Base-by-base conservation (phyloP, 37 sponge, comb jelly and placozoan species). In the Sycon ciliatum region DNA sequence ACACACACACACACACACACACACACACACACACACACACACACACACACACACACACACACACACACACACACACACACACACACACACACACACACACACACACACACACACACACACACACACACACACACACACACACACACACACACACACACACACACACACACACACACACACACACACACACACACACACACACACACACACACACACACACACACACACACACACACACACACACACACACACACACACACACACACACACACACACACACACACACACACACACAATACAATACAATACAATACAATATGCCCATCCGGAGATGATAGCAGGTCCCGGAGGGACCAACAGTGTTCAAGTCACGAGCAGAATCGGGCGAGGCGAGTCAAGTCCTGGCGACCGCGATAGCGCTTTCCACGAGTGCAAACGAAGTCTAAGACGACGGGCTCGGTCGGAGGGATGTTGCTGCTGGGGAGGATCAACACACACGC, bases 1-100 rank as follows among this genome's bases (percentile, higher is more conserved):
- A 42, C 71, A 69, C 71, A 69, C 71, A 42, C 71, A 69, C 71
- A 69, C 71, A 42, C 71, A 69, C 71, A 42, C 71, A 69, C 71
- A 69, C 71, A 69, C 71, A 69, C 71, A 69, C 71, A 69, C 71
- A 69, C 71, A 69, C 71, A 69, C 71, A 69, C 71, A 69, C 71
- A 69, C 71, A 69, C 71, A 69, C 71, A 69, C 71, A 69, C 71
- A 69, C 71, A 69, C 71, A 69, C 71, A 69, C 71, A 69, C 71
- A 69, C 71, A 69, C 71, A 69, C 71, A 69, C 71, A 69, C 71
- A 69, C 71, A 69, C 71, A 69, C 71, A 69, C 71, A 69, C 71
- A 69, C 71, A 69, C 71, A 69, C 71, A 69, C 71, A 69, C 71
- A 69, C 71, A 69, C 71, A 69, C 71, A 69, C 71, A 69, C 71